Percentiles rank a stretch among this genome's conserved stretches.
phyloP scores from a whole-genome alignment of 2,797 vertebrate genomes.

The Neosilurus mollespiculum region DNA sequence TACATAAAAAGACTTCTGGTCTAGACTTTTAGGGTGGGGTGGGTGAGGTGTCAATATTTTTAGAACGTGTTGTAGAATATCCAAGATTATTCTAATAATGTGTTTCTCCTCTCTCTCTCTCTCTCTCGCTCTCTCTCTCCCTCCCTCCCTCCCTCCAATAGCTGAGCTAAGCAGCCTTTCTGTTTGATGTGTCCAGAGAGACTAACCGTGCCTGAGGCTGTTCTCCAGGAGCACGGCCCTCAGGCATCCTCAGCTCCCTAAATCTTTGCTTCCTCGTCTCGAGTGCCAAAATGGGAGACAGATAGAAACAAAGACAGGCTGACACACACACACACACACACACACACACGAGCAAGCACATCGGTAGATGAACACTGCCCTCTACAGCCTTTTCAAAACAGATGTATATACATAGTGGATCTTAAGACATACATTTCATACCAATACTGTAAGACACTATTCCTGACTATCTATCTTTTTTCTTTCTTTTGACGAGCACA shows the following conservation, averaged over 20 bases:
- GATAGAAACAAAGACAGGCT: not conserved
- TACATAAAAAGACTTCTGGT: not conserved
- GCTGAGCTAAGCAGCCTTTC: slow-evolving; percentile 16
- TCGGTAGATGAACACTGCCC: slow-evolving; percentile 62
- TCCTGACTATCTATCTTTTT: not conserved
- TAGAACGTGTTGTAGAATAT: not conserved
- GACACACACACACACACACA: not conserved
- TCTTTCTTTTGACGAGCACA: not conserved
- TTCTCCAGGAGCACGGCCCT: slow-evolving; percentile 2
- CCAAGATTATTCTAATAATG: not conserved
- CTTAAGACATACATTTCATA: not conserved
- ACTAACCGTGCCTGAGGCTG: slow-evolving; percentile 20
- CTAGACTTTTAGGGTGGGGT: no score
- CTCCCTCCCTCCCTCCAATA: slow-evolving; percentile 13
- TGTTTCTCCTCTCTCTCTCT: not conserved
- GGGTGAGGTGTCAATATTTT: not conserved
- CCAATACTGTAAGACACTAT: no score
- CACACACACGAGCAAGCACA: not conserved
- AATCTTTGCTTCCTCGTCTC: slow-evolving; percentile 17
- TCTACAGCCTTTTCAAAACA: slow-evolving; percentile 61
- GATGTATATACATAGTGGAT: not conserved
- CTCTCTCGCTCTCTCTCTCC: slow-evolving; percentile 37
- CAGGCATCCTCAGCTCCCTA: slow-evolving; percentile 12
- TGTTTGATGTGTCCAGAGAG: slow-evolving; percentile 23
- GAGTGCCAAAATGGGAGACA: not conserved